These are phyloP conservation scores for Anarrhichthys ocellatus DNA, from an alignment of 2,113 vertebrate species.

Conservation along the genomic window DNA sequence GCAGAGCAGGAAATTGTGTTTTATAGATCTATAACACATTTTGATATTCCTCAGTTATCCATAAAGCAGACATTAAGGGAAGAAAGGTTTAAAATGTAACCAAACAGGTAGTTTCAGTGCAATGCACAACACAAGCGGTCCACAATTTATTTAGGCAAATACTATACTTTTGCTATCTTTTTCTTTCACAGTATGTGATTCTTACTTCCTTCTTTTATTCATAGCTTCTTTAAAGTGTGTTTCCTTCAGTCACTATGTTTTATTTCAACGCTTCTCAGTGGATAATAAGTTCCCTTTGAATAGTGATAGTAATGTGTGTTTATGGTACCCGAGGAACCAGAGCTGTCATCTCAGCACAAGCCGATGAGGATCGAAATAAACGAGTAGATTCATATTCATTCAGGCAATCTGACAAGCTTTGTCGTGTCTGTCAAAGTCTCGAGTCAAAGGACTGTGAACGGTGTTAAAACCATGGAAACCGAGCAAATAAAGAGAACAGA, in stretches of 20 bases:
- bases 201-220: background rate
- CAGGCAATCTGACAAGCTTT: conserved; percentile 51
- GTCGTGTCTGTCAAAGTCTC: conserved; percentile 49
- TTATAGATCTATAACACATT: conserved; percentile 4
- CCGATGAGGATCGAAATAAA: conserved; percentile 51
- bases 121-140: background rate
- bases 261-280: conserved; percentile 37
- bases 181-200: background rate
- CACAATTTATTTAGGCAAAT: background rate
- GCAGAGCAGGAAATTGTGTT: background rate
- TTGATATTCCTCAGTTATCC: background rate
- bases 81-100: background rate
- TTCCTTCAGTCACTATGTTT: conserved; percentile 1
- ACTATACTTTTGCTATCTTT: background rate
- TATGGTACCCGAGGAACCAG: conserved; percentile 9
- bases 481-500: conserved; percentile 33
- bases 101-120: background rate
- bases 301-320: conserved; percentile 32
- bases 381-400: conserved; percentile 51
- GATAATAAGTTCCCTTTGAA: conserved; percentile 31
- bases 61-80: background rate
- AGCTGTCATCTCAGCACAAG: conserved; percentile 33
- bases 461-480: conserved; percentile 47
- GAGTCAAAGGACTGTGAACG: conserved; percentile 34
- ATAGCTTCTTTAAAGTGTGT: background rate